Evolutionary conservation across 2,888 invertebrate genomes (phyloP).

Genomic region (Ferdinandea cuprea): DNA sequence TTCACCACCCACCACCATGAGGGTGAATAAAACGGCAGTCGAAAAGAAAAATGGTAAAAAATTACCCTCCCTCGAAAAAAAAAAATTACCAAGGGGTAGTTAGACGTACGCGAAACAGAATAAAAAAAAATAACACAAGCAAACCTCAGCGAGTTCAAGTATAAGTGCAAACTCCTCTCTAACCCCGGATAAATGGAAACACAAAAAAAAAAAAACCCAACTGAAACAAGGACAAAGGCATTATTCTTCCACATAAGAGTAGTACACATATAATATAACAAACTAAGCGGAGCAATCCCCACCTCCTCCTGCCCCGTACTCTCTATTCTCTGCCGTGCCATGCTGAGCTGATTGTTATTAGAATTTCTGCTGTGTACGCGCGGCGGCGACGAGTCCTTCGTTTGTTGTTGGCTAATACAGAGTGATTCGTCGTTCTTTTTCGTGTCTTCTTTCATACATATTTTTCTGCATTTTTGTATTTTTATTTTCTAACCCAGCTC

Average conservation of each 20-base stretch:
- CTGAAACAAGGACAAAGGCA: conserved; percentile 71
- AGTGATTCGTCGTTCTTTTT: neutral
- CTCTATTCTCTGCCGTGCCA: neutral
- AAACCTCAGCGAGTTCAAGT: conserved; percentile 72
- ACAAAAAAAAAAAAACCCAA: conserved; percentile 35
- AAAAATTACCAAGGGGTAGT: conserved; percentile 41
- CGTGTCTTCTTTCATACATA: conserved; percentile 15
- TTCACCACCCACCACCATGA: conserved; percentile 46
- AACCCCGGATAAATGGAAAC: conserved; percentile 63
- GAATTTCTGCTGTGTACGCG: conserved; percentile 63
- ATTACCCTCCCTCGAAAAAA: conserved; percentile 39
- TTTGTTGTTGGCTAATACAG: conserved; percentile 26
- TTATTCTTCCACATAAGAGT: conserved; percentile 68
- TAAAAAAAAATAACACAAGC: conserved; percentile 14
- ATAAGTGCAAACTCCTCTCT: conserved; percentile 72
- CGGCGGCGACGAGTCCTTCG: conserved; percentile 14
- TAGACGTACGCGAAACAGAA: conserved; percentile 21
- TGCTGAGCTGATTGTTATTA: conserved; percentile 61
- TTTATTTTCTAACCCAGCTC: conserved; percentile 37
- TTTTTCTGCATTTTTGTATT: conserved; percentile 24
- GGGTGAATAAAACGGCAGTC: conserved; percentile 22
- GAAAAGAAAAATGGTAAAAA: conserved; percentile 32
- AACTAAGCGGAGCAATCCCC: conserved; percentile 55
- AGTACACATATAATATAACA: conserved; percentile 53
- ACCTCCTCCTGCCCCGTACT: conserved; percentile 5